These are phyloP conservation scores for Apodemia duryi DNA, from an alignment of 2,888 invertebrate species.

Conservation along the genomic window DNA sequence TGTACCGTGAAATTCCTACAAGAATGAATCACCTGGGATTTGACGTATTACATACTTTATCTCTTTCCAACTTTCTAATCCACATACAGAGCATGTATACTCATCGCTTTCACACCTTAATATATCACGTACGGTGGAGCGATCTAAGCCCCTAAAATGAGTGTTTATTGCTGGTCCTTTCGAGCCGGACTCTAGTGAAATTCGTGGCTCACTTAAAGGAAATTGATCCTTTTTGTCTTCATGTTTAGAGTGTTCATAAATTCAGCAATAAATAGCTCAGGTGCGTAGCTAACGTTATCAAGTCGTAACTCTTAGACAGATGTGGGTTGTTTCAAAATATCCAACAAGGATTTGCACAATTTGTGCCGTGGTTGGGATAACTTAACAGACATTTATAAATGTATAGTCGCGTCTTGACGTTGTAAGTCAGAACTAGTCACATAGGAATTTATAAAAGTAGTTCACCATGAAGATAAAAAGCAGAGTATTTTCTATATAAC, in stretches of 20 bases:
- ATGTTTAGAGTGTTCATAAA: slow-evolving; percentile 37
- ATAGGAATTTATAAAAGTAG: not conserved
- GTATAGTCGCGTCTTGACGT: not conserved
- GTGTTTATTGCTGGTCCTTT: slow-evolving; percentile 70
- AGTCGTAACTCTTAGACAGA: slow-evolving; percentile 55
- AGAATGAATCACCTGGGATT: slow-evolving; percentile 32
- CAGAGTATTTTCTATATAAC: not conserved
- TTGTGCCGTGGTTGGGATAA: slow-evolving; percentile 33
- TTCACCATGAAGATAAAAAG: not conserved
- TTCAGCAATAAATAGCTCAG: slow-evolving; percentile 44
- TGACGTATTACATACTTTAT: slow-evolving; percentile 35
- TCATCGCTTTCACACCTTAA: slow-evolving; percentile 55
- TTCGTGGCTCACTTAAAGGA: slow-evolving; percentile 32
- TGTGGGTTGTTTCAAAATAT: slow-evolving; percentile 44
- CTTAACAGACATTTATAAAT: slow-evolving; percentile 26
- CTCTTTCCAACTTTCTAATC: slow-evolving; percentile 47
- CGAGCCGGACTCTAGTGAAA: slow-evolving; percentile 48
- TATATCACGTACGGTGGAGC: slow-evolving; percentile 62
- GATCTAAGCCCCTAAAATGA: slow-evolving; percentile 64
- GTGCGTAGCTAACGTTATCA: slow-evolving; percentile 58
- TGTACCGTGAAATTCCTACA: slow-evolving; percentile 29
- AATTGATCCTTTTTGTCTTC: slow-evolving; percentile 45
- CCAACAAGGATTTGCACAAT: slow-evolving; percentile 48
- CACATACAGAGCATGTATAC: slow-evolving; percentile 42
- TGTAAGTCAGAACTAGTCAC: slow-evolving; percentile 9